These are phyloP conservation scores for Cyclura pinguis DNA, from an alignment of 2,797 vertebrate genomes.

Conservation along the genomic window DNA sequence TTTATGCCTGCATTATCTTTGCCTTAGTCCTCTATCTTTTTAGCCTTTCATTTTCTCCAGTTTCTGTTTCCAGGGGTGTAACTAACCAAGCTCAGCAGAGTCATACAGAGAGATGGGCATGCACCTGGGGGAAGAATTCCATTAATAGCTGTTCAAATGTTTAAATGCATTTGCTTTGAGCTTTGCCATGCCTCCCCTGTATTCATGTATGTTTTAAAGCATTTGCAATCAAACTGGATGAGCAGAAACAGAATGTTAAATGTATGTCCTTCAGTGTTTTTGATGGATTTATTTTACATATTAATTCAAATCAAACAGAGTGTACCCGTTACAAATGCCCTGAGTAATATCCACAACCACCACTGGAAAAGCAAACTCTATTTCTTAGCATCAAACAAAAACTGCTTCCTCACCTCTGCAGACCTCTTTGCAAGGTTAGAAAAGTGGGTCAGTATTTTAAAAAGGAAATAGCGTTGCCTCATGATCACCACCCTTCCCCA, in stretches of 20 bases:
- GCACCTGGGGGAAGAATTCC: conserved; percentile 7
- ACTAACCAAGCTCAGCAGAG: conserved; percentile 31
- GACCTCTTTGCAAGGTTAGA: background rate
- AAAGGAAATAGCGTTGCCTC: too few relatives aligned
- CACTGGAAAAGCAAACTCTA: background rate
- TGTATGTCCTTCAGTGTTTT: background rate
- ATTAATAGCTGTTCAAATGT: conserved; percentile 18
- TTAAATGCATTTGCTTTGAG: conserved; percentile 31
- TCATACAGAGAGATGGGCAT: background rate
- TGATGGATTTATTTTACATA: conserved; percentile 23
- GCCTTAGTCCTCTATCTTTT: conserved; percentile 73
- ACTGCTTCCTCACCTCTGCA: background rate
- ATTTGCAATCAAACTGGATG: background rate
- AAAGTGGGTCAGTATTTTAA: background rate
- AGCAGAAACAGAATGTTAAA: background rate
- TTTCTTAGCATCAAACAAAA: background rate
- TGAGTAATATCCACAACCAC: background rate
- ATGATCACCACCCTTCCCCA: background rate
- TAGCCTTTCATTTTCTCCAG: conserved; percentile 28
- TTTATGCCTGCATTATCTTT: conserved; percentile 85
- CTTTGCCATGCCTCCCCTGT: background rate
- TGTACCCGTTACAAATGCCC: background rate
- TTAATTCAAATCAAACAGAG: conserved; percentile 24
- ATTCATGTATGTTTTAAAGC: conserved; percentile 34
- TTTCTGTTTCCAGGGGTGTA: conserved; percentile 9